Evolutionary conservation across 2,113 vertebrate species (phyloP).

Genomic region (Jacana jacana): DNA sequence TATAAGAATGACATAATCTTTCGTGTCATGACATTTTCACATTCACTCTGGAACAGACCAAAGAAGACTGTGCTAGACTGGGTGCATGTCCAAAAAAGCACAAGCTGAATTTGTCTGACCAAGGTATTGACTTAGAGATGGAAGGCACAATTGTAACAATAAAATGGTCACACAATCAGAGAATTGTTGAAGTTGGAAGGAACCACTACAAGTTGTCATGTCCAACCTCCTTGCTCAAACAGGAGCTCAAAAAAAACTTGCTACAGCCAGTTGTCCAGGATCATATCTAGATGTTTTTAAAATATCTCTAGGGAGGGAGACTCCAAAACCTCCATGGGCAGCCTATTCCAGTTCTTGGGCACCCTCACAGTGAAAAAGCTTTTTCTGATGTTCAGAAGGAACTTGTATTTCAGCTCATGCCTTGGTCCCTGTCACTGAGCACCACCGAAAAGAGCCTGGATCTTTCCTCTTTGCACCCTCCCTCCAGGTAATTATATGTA

Average conservation of each 20-base stretch:
- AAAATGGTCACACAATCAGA: not conserved
- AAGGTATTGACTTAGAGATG: not conserved
- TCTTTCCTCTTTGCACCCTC: not conserved
- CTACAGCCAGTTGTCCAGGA: not conserved
- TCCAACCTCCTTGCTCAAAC: accelerated
- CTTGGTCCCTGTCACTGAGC: not conserved
- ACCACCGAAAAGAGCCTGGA: not conserved
- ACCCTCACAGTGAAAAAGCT: not conserved
- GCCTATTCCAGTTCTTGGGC: not conserved
- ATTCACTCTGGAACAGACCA: not conserved
- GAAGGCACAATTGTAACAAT: not conserved
- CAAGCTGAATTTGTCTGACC: not conserved
- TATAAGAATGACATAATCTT: not conserved
- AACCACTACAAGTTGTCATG: not conserved
- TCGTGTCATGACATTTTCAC: not conserved
- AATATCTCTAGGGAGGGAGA: not conserved
- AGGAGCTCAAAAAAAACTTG: too few species aligned
- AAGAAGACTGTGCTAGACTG: not conserved
- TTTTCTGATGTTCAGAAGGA: not conserved
- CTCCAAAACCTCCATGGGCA: not conserved
- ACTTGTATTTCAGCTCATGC: not conserved
- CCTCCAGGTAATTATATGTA: not conserved
- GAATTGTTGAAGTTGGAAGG: not conserved
- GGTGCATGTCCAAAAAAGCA: not conserved
- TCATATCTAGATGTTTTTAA: not conserved